Conservation (phyloP, 1,140 invertebrate genomes). For the Lamellibrachia luymesi region DNA sequence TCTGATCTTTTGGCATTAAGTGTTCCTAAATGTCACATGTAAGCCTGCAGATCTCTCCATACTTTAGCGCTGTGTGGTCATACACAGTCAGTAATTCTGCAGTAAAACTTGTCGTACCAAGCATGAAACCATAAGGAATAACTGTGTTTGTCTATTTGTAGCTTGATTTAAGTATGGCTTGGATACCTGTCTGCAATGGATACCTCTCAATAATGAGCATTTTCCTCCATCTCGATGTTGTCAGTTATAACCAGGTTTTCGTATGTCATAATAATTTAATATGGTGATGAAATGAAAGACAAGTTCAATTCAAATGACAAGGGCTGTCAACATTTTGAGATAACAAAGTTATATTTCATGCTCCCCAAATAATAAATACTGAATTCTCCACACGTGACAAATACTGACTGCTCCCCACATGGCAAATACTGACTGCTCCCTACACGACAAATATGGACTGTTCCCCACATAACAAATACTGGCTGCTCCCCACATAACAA, state of each 20-base stretch:
- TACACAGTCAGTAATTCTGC: not conserved
- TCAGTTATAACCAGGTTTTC: not conserved
- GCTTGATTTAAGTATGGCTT: not conserved
- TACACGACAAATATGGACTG: not conserved
- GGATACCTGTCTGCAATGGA: not conserved
- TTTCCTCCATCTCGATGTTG: not conserved
- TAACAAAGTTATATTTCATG: no score
- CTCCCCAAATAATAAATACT: not conserved
- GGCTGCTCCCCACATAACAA: not conserved
- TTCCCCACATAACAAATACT: not conserved
- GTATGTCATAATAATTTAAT: not conserved
- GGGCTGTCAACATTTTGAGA: no score
- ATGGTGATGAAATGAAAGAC: not conserved
- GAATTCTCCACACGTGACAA: not conserved
- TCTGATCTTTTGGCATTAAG: not conserved
- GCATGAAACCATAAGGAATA: not conserved
- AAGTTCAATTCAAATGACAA: not conserved
- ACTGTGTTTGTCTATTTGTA: not conserved
- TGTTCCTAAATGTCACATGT: not conserved
- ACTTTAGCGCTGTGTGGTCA: not conserved
- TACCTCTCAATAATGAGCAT: not conserved
- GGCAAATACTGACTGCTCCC: not conserved
- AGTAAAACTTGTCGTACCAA: not conserved
- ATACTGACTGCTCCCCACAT: not conserved
- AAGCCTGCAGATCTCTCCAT: not conserved